Evolutionary conservation across 2,797 vertebrate genomes (phyloP), one percentile per base, ranked within the genome.

Genomic region (Alexandromys oeconomus): DNA sequence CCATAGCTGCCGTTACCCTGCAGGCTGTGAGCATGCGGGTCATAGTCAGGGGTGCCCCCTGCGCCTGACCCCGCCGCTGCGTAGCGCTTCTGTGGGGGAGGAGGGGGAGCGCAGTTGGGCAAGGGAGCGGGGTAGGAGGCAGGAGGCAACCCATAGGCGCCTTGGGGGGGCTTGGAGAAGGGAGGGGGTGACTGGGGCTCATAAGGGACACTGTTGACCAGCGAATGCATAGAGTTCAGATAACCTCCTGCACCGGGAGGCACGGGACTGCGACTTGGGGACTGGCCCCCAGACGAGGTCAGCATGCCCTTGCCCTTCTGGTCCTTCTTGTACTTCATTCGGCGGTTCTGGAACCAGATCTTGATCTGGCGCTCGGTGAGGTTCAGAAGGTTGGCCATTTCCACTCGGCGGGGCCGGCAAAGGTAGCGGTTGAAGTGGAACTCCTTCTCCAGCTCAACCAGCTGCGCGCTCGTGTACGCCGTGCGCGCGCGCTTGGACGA

Each of bases 251-350:
- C 98, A 37, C 98, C 98, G 10, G 99, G 98, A 13, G 99, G 99
- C 34, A 99, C 99, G 0, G 99, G 99, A 57, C 99, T 99, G 97
- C 99, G 99, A 96, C 99, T 99, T 9, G 99, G 99, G 96, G 99
- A 99, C 98, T 99, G 99, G 94, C 99, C 99, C 79, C 99, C 99
- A 14, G 99, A 99, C 93, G 99, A 99, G 61, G 99, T 99, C 99
- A 99, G 99, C 99, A 99, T 99, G 79, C 99, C 99, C 85, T 99
- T 99, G 78, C 99, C 99, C 98, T 99, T 99, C 98, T 99, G 99
- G 98, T 99, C 99, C 98, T 99, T 99, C 98, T 99, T 99, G 98
- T 99, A 99, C 97, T 99, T 99, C 99, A 99, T 99, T 98, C 99
- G 99, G 95, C 99, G 99, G 97, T 99, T 99, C 98, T 99, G 99